Conservation (phyloP, 2,797 vertebrate species). For the Loris lydekkerianus region DNA sequence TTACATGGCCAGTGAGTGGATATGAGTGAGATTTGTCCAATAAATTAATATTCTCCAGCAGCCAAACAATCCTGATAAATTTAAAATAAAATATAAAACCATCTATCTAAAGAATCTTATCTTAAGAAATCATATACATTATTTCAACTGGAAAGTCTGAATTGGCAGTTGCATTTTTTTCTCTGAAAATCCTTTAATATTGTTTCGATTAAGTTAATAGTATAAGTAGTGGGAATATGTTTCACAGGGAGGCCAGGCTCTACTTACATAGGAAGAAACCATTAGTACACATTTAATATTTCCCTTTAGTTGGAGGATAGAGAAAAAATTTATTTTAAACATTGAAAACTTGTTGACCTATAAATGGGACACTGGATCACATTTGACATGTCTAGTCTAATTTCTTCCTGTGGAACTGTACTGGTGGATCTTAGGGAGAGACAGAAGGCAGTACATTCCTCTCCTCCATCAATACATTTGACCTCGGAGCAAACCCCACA, state of each 20-base stretch:
- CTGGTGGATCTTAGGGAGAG: constrained; percentile 82
- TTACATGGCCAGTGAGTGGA: not conserved
- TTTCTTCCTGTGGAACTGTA: constrained; percentile 79
- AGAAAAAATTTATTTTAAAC: constrained; percentile 66
- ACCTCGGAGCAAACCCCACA: constrained; percentile 94
- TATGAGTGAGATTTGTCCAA: not conserved
- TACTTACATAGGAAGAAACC: not conserved
- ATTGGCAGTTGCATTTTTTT: not conserved
- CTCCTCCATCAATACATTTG: constrained; percentile 90
- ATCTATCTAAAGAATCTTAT: constrained; percentile 6
- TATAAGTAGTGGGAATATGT: not conserved
- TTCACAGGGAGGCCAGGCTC: not conserved
- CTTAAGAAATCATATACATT: not conserved
- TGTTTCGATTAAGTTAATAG: constrained; percentile 24
- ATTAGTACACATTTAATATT: accelerated
- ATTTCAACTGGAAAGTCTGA: constrained; percentile 28
- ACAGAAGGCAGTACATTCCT: constrained; percentile 92
- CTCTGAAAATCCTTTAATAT: constrained; percentile 50
- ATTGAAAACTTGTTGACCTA: constrained; percentile 71
- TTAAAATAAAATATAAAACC: constrained; percentile 32
- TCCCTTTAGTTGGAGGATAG: not conserved
- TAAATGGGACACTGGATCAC: constrained; percentile 68
- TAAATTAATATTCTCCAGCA: not conserved
- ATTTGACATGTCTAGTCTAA: constrained; percentile 71
- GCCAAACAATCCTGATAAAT: constrained; percentile 11